phyloP scores from a whole-genome alignment of 1,140 invertebrate genomes.

The Rhopalosiphum maidis region DNA sequence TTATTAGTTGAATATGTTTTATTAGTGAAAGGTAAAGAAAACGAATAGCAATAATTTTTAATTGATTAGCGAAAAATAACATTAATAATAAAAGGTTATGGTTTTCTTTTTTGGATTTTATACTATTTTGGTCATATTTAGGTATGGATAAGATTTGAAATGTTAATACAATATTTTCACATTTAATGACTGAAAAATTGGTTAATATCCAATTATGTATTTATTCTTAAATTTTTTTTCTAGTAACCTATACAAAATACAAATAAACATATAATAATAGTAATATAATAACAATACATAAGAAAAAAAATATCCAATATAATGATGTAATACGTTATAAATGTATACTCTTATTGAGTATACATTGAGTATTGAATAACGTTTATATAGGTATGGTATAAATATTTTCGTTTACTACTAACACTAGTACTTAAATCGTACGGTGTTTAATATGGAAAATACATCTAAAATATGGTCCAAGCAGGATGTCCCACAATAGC shows the following conservation, averaged over 20 bases:
- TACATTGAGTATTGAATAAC: not conserved
- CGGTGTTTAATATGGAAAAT: not conserved
- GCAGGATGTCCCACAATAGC: constrained; percentile 28
- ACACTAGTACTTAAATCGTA: constrained; percentile 20
- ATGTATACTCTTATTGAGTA: not conserved
- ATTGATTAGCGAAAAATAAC: not conserved
- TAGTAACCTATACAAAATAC: not conserved
- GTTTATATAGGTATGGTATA: not conserved
- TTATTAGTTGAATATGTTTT: not conserved
- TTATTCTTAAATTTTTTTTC: not conserved
- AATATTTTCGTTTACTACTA: not conserved
- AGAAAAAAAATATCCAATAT: not conserved
- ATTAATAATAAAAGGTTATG: no score
- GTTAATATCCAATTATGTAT: not conserved
- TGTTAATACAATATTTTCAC: not conserved
- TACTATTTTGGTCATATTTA: not conserved
- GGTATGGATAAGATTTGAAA: not conserved
- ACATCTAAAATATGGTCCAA: not conserved
- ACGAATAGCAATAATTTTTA: not conserved
- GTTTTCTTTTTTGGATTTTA: not conserved
- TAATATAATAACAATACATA: not conserved
- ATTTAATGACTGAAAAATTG: not conserved
- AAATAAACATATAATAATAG: not conserved
- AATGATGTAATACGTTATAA: not conserved
- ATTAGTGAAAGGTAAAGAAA: not conserved